Evolutionary conservation across 2,888 invertebrate genomes (phyloP).

Genomic region (Mayetiola destructor): DNA sequence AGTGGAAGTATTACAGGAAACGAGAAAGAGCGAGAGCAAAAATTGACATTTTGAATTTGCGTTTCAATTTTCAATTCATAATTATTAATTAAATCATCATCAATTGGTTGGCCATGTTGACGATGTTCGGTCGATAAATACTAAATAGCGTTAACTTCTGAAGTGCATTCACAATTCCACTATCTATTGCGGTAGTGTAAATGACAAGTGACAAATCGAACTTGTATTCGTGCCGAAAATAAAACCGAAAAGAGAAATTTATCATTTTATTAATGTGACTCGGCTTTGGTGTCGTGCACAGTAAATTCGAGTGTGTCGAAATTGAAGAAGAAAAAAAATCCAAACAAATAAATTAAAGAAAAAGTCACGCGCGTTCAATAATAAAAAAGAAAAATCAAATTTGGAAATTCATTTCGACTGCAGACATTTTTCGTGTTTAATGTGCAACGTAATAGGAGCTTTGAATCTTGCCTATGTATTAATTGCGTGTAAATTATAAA

Average conservation of each 20-base stretch:
- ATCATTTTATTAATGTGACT: neutral
- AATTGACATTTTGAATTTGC: no score
- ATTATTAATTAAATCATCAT: slow-evolving; percentile 8
- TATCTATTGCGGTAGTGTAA: slow-evolving; percentile 6
- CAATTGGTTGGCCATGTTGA: slow-evolving; percentile 3
- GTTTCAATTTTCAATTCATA: no score
- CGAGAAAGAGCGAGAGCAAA: no score
- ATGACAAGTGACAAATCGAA: slow-evolving; percentile 4
- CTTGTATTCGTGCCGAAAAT: neutral
- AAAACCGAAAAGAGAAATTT: neutral
- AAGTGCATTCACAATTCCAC: neutral
- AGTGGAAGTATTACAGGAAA: no score
- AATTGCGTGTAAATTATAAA: neutral
- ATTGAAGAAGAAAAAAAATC: neutral
- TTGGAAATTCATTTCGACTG: neutral
- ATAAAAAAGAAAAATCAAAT: no score
- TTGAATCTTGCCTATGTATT: neutral
- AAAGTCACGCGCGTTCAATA: no score
- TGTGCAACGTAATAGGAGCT: neutral
- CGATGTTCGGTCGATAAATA: neutral
- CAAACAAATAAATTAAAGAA: neutral
- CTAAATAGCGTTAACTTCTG: slow-evolving; percentile 4
- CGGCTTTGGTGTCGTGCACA: neutral
- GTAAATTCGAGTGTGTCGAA: neutral
- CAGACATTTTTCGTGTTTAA: neutral